These are phyloP conservation scores for Vesta saturnalis DNA, from an alignment of 2,888 invertebrate species.

Conservation along the genomic window DNA sequence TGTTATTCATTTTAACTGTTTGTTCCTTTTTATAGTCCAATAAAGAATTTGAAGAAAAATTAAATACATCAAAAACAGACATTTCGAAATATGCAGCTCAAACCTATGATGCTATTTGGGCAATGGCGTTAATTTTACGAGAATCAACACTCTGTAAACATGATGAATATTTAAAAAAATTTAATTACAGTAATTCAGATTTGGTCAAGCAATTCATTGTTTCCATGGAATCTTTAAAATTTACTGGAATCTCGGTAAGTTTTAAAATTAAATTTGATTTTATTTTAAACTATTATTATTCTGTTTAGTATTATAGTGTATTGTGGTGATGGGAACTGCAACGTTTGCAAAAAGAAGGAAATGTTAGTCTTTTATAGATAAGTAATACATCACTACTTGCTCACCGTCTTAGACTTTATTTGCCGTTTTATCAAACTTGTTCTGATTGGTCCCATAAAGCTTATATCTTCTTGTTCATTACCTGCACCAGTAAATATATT, in stretches of 20 bases:
- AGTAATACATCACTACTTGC: too few relatives aligned
- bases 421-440: too few relatives aligned
- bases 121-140: constrained; percentile 81
- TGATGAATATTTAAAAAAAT: constrained; percentile 20
- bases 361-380: too few relatives aligned
- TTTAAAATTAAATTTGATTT: too few relatives aligned
- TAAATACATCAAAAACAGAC: constrained; percentile 22
- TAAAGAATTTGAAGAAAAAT: constrained; percentile 65
- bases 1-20: neutral
- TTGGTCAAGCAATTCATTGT: constrained; percentile 76
- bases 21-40: constrained; percentile 67
- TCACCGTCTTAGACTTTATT: too few relatives aligned
- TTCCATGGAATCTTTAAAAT: constrained; percentile 78
- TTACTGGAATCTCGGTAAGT: constrained; percentile 88
- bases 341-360: too few relatives aligned
- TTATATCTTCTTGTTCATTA: too few relatives aligned
- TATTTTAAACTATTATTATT: too few relatives aligned
- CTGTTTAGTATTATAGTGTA: too few relatives aligned
- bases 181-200: constrained; percentile 18
- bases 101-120: constrained; percentile 92
- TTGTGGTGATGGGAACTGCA: too few relatives aligned
- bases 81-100: constrained; percentile 78
- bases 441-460: too few relatives aligned
- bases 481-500: too few relatives aligned
- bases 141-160: constrained; percentile 50